A percentile compares a stretch with the other conserved stretches of the same genome.
Evolutionary conservation across 2,113 vertebrate genomes (phyloP).

Genomic region (Pimephales promelas): DNA sequence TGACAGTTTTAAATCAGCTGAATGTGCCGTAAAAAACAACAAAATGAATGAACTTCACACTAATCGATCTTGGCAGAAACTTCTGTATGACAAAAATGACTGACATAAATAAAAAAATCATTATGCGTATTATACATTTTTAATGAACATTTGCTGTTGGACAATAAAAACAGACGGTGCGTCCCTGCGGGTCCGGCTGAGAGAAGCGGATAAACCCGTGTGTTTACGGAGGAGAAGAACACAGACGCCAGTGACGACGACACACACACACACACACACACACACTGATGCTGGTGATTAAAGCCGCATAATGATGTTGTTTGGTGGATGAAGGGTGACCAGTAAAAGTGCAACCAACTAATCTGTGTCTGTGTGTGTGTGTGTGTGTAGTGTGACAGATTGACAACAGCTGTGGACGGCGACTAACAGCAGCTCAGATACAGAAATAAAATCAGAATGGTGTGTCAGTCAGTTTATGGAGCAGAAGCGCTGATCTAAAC

Average conservation of each 20-base stretch:
- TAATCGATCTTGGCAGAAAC: neutral
- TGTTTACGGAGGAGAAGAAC: neutral
- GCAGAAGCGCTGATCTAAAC: neutral
- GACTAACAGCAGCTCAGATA: conserved; percentile 6
- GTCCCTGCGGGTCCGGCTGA: neutral
- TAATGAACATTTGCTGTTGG: neutral
- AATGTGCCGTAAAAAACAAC: neutral
- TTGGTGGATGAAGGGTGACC: conserved; percentile 40
- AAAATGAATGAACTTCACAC: neutral
- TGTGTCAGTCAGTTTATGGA: neutral
- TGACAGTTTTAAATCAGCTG: neutral
- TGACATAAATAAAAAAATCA: neutral
- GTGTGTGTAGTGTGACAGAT: neutral
- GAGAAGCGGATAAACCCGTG: neutral
- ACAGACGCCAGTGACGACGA: neutral
- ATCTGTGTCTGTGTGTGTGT: neutral
- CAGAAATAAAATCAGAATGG: too few relatives aligned
- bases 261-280: neutral
- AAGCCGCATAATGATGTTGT: conserved; percentile 35
- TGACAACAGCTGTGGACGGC: neutral
- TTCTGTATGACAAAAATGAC: neutral
- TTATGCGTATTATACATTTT: neutral
- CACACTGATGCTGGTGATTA: conserved; percentile 31
- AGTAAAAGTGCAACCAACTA: conserved; percentile 28
- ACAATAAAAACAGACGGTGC: neutral